Conservation (phyloP, 2,797 vertebrate species). For the Tympanoctomys barrerae region DNA sequence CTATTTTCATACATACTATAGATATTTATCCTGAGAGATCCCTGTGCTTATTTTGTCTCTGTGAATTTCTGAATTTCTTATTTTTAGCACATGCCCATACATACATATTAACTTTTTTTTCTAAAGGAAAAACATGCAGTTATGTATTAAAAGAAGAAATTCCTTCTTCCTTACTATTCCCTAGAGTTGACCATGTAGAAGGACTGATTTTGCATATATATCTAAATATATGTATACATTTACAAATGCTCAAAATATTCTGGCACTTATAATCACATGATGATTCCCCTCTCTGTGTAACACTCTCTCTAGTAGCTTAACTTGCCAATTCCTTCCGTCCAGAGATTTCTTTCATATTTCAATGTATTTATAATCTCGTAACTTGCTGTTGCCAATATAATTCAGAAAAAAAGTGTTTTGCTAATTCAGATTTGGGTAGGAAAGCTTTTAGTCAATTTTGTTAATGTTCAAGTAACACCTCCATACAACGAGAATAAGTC, state of each 20-base stretch:
- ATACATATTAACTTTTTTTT: not conserved
- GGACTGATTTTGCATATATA: not conserved
- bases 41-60: not conserved
- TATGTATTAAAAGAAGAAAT: not conserved
- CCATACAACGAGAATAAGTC: not conserved
- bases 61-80: not conserved
- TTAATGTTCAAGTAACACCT: rapidly evolving
- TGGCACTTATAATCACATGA: not conserved
- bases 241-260: not conserved
- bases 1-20: not conserved
- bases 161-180: not conserved
- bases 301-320: not conserved
- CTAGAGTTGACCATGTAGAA: not conserved
- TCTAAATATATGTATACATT: not conserved
- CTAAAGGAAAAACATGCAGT: not conserved
- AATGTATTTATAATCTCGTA: not conserved
- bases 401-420: not conserved
- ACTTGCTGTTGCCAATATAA: not conserved
- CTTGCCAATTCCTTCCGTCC: not conserved
- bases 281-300: not conserved
- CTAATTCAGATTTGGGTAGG: not conserved
- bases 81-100: not conserved
- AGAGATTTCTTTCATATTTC: not conserved
- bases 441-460: not conserved
- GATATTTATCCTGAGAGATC: not conserved